Evolutionary conservation across 2,113 vertebrate species (phyloP).

Genomic region (Microtus richardsoni): DNA sequence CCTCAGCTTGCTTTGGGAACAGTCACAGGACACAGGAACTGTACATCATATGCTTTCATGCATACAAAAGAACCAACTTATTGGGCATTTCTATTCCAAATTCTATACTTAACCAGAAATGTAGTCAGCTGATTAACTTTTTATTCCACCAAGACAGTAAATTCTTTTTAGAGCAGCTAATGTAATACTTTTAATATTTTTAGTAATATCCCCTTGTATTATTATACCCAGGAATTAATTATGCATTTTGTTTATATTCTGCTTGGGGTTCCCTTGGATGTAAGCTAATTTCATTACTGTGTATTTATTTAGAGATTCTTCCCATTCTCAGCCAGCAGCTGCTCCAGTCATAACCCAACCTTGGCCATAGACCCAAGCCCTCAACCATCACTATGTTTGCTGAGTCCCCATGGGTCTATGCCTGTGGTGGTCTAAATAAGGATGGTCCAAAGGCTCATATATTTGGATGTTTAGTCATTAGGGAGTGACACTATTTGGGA

Average conservation of each 20-base stretch:
- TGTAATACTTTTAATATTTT: conserved; percentile 58
- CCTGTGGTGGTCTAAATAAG: neutral
- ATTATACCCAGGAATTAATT: conserved; percentile 50
- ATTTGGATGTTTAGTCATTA: neutral
- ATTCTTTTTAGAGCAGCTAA: conserved; percentile 65
- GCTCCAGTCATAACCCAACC: conserved; percentile 43
- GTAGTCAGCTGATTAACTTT: conserved; percentile 43
- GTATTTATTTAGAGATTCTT: conserved; percentile 57
- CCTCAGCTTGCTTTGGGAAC: neutral
- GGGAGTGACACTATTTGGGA: neutral
- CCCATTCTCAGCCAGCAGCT: conserved; percentile 61
- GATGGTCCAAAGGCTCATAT: neutral
- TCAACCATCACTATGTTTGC: neutral
- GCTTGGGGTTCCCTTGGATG: conserved; percentile 36
- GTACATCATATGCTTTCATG: neutral
- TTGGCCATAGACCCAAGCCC: conserved; percentile 42
- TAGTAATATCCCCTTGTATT: conserved; percentile 51
- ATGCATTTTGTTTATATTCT: conserved; percentile 45
- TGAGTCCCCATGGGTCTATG: neutral
- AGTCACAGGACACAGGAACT: neutral
- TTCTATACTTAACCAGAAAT: conserved; percentile 35
- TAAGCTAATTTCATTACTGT: neutral
- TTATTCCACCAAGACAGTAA: conserved; percentile 40
- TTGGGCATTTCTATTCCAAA: conserved; percentile 32
- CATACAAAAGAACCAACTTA: conserved; percentile 47